Evolutionary conservation across 2,797 vertebrate species (phyloP).

Genomic region (Myotis findleyi): DNA sequence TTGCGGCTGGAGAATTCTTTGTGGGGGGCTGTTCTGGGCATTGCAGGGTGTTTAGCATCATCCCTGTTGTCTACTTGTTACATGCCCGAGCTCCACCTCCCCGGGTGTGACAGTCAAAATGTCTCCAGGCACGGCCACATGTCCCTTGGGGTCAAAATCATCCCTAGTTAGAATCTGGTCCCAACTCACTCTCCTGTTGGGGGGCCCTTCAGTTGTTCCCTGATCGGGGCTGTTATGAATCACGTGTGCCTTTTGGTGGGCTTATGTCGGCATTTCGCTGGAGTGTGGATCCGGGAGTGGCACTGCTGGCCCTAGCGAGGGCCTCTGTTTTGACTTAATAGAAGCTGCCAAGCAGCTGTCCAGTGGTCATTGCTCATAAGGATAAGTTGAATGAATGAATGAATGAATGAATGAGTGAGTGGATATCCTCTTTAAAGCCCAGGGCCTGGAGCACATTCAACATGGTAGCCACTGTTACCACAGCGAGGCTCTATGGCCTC

Average conservation of each 20-base stretch:
- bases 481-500: fast-evolving
- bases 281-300: neutral
- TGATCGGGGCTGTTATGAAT: neutral
- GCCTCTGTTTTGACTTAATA: neutral
- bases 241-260: neutral
- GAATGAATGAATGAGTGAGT: neutral
- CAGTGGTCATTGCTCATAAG: neutral
- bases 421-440: neutral
- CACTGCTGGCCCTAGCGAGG: neutral
- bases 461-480: fast-evolving
- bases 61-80: neutral
- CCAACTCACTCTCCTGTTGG: neutral
- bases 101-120: neutral
- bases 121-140: neutral
- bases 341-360: neutral
- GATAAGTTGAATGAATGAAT: neutral
- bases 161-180: neutral
- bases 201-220: too few relatives aligned
- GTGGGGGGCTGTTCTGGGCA: neutral
- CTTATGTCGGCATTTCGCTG: fast-evolving
- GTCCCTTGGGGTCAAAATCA: neutral
- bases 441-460: neutral
- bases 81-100: neutral
- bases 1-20: neutral
- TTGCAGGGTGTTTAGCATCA: neutral